Base-by-base conservation (phyloP, 92 coral and sea anemone species). In the Paragorgia papillata region DNA sequence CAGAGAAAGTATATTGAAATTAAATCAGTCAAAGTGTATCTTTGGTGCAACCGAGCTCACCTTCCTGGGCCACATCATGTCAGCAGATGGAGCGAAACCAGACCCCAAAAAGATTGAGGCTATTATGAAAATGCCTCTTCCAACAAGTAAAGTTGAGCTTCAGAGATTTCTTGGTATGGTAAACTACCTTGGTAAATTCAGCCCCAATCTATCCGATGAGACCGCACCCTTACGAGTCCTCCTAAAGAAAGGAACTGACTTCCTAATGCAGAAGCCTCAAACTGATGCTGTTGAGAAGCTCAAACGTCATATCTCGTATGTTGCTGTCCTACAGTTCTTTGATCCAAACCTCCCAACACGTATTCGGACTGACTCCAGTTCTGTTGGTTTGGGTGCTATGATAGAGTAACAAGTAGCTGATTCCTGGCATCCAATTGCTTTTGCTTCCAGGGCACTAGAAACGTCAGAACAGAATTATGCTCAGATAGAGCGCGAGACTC, bases 41-140 rank as follows among this genome's bases (percentile, higher is more conserved):
- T 80, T 80, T 55, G 41, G 78, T 26, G 57, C 48, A 32, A 80
- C 68, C 22, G 55, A 68, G 55, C 34, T 80, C 13, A 80, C 78
- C 10, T 80, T 58, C 37, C 79, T 82, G 17, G 85, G 81, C 10
- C 85, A 73, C 24, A 32, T 62, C 2, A 37, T 82, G n/a, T 64
- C 85, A 27, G 55, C 41, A 14, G 85, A 61, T 25, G 81, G 81
- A 34, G 66, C 73, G 9, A 56, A 57, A 1, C 44, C 79, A 26
- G 39, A 37, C 43, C 43, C 43, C 9, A 37, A 37, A 37, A 37
- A 37, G 43, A 37, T 37, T 37, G 43, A 53, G 14, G 84, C 84
- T 21, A 80, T 80, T 20, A 49, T 67, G 17, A n/a, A 9, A 51
- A 51, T 51, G 58, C 21, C 58, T 17, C 3, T 51, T 3, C 58